Conservation (phyloP, 2,113 vertebrate species). For the Sapayoa aenigma region DNA sequence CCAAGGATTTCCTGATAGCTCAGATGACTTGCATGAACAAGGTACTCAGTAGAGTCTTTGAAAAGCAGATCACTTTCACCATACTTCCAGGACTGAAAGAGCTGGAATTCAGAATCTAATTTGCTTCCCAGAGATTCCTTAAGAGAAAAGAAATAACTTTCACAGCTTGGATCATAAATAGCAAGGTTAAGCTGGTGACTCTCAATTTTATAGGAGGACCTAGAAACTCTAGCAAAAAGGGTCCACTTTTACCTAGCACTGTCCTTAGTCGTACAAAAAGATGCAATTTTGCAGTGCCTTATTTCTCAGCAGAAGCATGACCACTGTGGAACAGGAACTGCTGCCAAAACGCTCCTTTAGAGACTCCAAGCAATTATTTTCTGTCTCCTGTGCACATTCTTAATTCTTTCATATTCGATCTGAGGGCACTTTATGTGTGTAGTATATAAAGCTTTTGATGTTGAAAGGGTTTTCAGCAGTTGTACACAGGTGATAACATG, state of each 20-base stretch:
- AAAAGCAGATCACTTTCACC: constrained; percentile 88
- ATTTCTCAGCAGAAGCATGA: neutral
- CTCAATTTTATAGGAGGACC: neutral
- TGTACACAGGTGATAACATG: neutral
- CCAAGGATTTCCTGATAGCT: constrained; percentile 81
- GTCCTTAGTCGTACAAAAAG: neutral
- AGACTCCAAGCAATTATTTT: neutral
- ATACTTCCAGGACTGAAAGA: constrained; percentile 82
- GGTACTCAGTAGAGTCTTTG: constrained; percentile 81
- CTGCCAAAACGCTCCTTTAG: neutral
- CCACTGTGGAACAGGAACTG: neutral
- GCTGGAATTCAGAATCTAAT: constrained; percentile 72
- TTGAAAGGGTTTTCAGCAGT: neutral
- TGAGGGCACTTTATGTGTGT: neutral
- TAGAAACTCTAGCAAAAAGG: neutral
- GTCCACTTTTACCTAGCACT: neutral
- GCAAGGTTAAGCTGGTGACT: neutral
- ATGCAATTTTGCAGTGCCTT: neutral
- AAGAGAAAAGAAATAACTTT: neutral
- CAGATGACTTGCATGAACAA: constrained; percentile 79
- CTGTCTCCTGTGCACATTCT: neutral
- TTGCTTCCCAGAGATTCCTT: constrained; percentile 78
- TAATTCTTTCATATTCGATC: neutral
- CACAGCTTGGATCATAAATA: neutral
- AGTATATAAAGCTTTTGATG: neutral